A percentile compares a stretch with the other conserved stretches of the same genome.
Conservation (phyloP, 2,797 vertebrate species). For the Ptychobarbus kaznakovi region DNA sequence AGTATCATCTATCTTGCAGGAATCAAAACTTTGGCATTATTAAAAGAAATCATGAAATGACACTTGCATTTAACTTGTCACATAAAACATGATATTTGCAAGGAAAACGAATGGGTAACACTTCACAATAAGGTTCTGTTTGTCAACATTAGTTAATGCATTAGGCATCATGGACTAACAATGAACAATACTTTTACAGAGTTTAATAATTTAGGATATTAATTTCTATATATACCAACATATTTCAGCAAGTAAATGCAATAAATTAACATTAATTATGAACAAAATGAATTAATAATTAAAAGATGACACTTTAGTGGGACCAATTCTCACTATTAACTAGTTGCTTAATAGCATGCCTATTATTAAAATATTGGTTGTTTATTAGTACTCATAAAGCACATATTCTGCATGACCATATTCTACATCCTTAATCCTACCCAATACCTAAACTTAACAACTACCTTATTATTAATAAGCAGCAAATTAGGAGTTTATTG, state of each 20-base stretch:
- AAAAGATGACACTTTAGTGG: not conserved
- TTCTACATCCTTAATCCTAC: too few relatives aligned
- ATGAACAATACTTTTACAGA: not conserved
- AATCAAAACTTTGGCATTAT: slow-evolving; percentile 21
- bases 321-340: too few relatives aligned
- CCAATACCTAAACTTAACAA: not conserved
- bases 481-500: not conserved
- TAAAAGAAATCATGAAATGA: slow-evolving; percentile 6
- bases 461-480: not conserved
- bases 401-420: too few relatives aligned
- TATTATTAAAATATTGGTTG: too few relatives aligned
- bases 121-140: not conserved
- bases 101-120: not conserved
- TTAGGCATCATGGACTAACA: not conserved
- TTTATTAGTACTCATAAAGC: too few relatives aligned
- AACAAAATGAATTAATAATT: not conserved
- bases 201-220: not conserved
- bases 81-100: not conserved
- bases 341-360: too few relatives aligned
- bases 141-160: not conserved
- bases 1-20: slow-evolving; percentile 6
- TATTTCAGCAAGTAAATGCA: not conserved
- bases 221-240: not conserved
- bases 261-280: not conserved
- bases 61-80: not conserved